Evolutionary conservation across 2,888 invertebrate species (phyloP).

Genomic region (Lamellibrachia columna): DNA sequence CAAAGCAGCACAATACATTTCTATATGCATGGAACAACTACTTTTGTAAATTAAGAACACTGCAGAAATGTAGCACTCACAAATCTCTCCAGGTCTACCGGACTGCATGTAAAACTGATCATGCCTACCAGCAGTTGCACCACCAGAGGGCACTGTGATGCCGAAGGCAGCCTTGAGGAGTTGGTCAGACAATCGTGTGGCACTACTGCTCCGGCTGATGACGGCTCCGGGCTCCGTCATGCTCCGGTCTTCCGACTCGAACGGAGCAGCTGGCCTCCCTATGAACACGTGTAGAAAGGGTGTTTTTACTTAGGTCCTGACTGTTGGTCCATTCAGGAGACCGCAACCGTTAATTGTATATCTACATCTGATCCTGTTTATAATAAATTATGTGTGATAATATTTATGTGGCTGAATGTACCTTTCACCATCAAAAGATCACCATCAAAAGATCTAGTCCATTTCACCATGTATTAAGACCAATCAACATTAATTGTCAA

Average conservation of each 20-base stretch:
- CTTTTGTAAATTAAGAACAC: not conserved
- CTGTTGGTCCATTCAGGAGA: not conserved
- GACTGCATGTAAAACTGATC: not conserved
- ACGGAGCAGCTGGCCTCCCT: not conserved
- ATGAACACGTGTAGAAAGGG: not conserved
- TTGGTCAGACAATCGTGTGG: slow-evolving; percentile 41
- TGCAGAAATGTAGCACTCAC: not conserved
- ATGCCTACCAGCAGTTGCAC: not conserved
- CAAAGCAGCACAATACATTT: too few relatives aligned
- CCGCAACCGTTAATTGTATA: too few relatives aligned
- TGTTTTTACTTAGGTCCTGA: not conserved
- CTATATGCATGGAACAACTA: not conserved
- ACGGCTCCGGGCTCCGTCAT: slow-evolving; percentile 28
- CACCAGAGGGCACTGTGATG: slow-evolving; percentile 30
- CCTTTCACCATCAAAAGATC: too few relatives aligned
- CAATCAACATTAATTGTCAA: not conserved
- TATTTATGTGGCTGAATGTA: too few relatives aligned
- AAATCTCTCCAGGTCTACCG: not conserved
- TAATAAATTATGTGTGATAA: too few relatives aligned
- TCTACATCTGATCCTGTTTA: too few relatives aligned
- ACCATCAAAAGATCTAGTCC: too few relatives aligned
- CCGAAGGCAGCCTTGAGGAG: slow-evolving; percentile 53
- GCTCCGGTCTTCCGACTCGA: slow-evolving; percentile 19
- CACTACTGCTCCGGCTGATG: slow-evolving; percentile 28
- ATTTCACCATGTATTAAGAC: too few relatives aligned